Evolutionary conservation across 2,113 vertebrate species (phyloP).

Genomic region (Gavialis gangeticus): DNA sequence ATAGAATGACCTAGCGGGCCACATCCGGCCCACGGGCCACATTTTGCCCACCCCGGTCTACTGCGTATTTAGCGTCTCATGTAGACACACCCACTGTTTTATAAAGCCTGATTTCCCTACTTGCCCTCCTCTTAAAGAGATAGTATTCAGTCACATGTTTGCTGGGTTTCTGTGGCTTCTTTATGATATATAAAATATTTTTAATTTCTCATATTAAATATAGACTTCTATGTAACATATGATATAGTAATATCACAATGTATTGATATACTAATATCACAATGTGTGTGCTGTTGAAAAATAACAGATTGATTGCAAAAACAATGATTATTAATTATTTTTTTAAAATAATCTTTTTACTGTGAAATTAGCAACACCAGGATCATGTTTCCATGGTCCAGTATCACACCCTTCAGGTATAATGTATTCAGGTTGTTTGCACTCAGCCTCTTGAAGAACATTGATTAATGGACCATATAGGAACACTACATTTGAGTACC

Average conservation of each 20-base stretch:
- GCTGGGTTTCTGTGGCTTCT: neutral
- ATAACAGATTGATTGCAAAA: neutral
- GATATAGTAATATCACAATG: neutral
- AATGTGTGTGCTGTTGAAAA: neutral
- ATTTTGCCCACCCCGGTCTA: no score
- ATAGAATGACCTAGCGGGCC: no score
- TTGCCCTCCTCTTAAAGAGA: neutral
- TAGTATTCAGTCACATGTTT: neutral
- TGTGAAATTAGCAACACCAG: neutral
- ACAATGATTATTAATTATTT: neutral
- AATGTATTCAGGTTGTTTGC: neutral
- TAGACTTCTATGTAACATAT: neutral
- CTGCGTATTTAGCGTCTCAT: no score
- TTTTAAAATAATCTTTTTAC: neutral
- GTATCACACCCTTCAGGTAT: neutral
- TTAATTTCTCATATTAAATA: neutral
- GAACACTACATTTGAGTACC: neutral
- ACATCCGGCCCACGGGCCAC: no score
- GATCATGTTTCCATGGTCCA: neutral
- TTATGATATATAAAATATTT: neutral
- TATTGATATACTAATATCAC: neutral
- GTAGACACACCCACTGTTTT: neutral
- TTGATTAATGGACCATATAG: neutral
- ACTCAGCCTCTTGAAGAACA: neutral
- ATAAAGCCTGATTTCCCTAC: accelerated